phyloP scores from a whole-genome alignment of 1,140 invertebrate species.

The Drosophila rhopaloa region DNA sequence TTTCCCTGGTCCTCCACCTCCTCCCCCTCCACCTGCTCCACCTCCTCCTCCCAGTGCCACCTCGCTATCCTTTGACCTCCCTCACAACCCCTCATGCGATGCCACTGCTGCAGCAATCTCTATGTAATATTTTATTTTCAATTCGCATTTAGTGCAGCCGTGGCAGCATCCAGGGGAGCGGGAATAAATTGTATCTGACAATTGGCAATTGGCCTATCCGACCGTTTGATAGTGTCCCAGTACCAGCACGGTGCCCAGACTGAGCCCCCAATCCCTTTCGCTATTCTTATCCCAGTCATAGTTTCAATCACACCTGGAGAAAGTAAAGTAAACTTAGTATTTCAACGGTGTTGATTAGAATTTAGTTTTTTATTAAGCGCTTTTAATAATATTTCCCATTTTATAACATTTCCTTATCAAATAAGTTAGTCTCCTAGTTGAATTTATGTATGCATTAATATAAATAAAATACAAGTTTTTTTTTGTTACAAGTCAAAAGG shows the following conservation, averaged over 20 bases:
- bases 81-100: not conserved
- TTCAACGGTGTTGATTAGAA: not conserved
- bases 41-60: not conserved
- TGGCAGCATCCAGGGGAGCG: constrained; percentile 74
- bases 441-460: too few species aligned
- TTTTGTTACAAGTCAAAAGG: too few species aligned
- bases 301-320: constrained; percentile 2
- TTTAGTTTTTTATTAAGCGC: not conserved
- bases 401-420: too few species aligned
- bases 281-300: not conserved
- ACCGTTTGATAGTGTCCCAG: constrained; percentile 75
- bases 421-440: too few species aligned
- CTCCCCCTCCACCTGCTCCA: not conserved
- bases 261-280: not conserved
- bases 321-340: not conserved
- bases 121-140: constrained; percentile 83
- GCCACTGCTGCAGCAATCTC: constrained; percentile 68
- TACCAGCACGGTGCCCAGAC: constrained; percentile 21
- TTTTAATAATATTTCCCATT: not conserved
- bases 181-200: constrained; percentile 83
- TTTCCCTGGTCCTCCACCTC: constrained; percentile 6
- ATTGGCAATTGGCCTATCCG: constrained; percentile 83
- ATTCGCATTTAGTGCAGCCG: constrained; percentile 82
- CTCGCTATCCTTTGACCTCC: constrained; percentile 40
- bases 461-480: too few species aligned